These are phyloP conservation scores for Otus sunia DNA, from an alignment of 2,113 vertebrate genomes.

Conservation along the genomic window DNA sequence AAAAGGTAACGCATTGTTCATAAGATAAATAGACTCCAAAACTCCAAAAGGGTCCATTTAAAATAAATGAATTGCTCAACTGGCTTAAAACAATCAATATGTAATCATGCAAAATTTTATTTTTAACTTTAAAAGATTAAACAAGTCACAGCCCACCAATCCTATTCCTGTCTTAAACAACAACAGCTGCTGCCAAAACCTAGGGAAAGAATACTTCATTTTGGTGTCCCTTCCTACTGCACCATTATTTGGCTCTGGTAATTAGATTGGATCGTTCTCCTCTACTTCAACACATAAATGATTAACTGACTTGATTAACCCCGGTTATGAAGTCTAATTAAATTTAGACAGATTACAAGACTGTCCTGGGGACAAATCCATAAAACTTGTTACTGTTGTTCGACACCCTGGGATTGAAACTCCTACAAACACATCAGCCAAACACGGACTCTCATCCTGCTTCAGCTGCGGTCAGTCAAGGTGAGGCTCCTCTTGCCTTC, in stretches of 20 bases:
- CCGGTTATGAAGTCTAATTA: background rate
- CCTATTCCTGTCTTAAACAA: background rate
- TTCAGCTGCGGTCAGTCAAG: accelerated
- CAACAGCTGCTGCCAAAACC: background rate
- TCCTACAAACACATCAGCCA: background rate
- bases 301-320: background rate
- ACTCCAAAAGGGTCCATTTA: background rate
- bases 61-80: background rate
- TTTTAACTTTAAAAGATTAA: background rate
- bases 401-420: background rate
- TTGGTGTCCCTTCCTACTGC: background rate
- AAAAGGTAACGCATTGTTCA: background rate
- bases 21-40: background rate
- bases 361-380: background rate
- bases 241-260: background rate
- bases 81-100: background rate
- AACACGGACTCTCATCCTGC: background rate
- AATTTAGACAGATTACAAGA: background rate
- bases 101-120: background rate
- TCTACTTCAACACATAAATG: background rate
- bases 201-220: background rate
- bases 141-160: background rate
- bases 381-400: background rate
- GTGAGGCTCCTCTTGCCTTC: background rate
- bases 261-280: background rate